Base-by-base conservation (phyloP, 2,888 invertebrate genomes). In the Macrophya alboannulata region DNA sequence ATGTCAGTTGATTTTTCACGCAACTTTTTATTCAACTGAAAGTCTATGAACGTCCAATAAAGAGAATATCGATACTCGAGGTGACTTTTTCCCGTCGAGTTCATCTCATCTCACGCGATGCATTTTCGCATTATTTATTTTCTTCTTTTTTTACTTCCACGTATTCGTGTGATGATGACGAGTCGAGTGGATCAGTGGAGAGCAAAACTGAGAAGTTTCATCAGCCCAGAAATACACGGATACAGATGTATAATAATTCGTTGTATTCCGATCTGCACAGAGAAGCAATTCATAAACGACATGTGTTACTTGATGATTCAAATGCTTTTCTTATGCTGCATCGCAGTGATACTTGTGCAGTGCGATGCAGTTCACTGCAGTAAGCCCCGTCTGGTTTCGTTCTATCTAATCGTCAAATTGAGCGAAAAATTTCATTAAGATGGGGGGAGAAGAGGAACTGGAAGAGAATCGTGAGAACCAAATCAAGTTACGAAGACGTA, bases 211-310 rank as follows among this genome's bases (percentile, higher is more conserved):
- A 74, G 45, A 31, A 74, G 72, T 74, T 45, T 74, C 72, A 74
- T 74, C 21, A 74, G 72, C 68, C 15, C 45, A 45, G 72, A 74
- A 45, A 74, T 25, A n/a, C 43, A 45, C 72, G 43, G 2, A 17
- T 4, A 72, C 72, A 45, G 12, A 74, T 45, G 10, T 43, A 45
- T 68, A 37, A 25, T 17, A n/a, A 74, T 74, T 74, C 72, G 45
- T 74, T 74, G 72, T n/a, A n/a, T n/a, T 74, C 72, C 72, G 72
- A 77, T 77, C 21, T 48, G 71, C 68, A 85, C 85, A 85, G 85
- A 81, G 59, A 51, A 72, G 62, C 81, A 51, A 85, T 85, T 85
- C 85, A 85, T 85, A 51, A 59, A 40, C 55, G 37, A 85, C 82
- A 85, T 85, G 85, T 85, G 81, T 82, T 85, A 31, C 62, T 59